Percentiles rank a stretch among this genome's conserved stretches.
These are phyloP conservation scores for Zaprionus bogoriensis DNA, from an alignment of 2,888 invertebrate genomes.

Conservation along the genomic window DNA sequence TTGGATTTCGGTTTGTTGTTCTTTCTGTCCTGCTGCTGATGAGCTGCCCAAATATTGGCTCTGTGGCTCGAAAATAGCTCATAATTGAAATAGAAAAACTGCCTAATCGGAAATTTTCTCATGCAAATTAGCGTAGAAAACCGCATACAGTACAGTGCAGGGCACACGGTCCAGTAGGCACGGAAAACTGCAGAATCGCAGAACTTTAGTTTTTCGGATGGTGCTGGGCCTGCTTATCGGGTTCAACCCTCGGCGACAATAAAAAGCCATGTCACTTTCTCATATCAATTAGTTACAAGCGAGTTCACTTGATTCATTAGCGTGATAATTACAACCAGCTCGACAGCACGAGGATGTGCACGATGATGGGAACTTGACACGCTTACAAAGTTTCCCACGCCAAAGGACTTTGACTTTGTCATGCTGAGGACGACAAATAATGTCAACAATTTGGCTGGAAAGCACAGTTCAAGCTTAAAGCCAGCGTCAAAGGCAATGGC, in stretches of 20 bases:
- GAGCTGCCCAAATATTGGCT: constrained; percentile 51
- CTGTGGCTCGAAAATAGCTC: constrained; percentile 14
- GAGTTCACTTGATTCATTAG: constrained; percentile 78
- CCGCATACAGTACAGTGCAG: constrained; percentile 5
- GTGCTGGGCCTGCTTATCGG: constrained; percentile 19
- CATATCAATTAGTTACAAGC: constrained; percentile 76
- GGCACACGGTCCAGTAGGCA: constrained; percentile 36
- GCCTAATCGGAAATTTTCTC: constrained; percentile 29
- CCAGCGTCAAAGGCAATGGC: constrained; percentile 18
- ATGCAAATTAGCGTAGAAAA: constrained; percentile 55
- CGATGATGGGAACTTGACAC: constrained; percentile 48
- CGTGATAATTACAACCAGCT: constrained; percentile 72
- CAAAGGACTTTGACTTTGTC: constrained; percentile 39
- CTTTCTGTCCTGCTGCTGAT: constrained; percentile 44
- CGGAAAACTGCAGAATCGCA: constrained; percentile 21
- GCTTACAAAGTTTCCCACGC: constrained; percentile 61
- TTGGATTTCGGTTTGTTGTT: constrained; percentile 44
- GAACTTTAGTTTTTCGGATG: constrained; percentile 1
- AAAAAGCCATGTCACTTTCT: constrained; percentile 66
- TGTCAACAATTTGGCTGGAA: constrained; percentile 51
- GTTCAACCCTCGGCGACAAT: constrained; percentile 47
- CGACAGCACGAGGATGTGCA: constrained; percentile 5
- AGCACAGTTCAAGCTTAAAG: constrained; percentile 49
- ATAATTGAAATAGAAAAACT: constrained; percentile 3
- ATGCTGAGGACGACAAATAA: constrained; percentile 55